Conservation (phyloP, 2,113 vertebrate species). For the Myotis davidii region DNA sequence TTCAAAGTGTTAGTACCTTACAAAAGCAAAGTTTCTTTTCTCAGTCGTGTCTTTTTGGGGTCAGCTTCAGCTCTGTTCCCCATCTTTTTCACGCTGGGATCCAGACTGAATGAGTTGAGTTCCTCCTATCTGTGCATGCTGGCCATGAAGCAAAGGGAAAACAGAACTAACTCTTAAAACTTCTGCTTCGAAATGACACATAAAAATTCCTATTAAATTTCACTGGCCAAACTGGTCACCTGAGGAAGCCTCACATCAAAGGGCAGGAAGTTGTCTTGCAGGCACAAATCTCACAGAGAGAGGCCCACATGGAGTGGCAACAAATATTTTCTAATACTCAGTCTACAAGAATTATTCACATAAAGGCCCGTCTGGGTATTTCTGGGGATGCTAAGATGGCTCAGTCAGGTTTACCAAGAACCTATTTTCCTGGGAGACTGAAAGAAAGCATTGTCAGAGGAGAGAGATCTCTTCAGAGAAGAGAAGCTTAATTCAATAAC, state of each 20-base stretch:
- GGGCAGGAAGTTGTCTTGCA: not conserved
- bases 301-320: not conserved
- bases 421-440: not conserved
- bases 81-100: not conserved
- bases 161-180: not conserved
- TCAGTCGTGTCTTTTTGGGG: not conserved
- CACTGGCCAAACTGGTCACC: not conserved
- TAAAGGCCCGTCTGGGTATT: not conserved
- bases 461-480: not conserved
- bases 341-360: not conserved
- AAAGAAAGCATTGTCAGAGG: not conserved
- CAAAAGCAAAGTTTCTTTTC: not conserved
- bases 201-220: not conserved
- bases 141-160: not conserved
- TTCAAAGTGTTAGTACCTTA: not conserved
- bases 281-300: not conserved
- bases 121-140: not conserved
- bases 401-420: not conserved
- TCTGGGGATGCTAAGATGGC: not conserved
- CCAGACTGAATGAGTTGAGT: not conserved
- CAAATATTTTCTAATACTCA: not conserved
- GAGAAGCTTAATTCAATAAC: not conserved
- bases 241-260: not conserved
- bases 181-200: not conserved
- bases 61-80: not conserved